Evolutionary conservation across 2,113 vertebrate genomes (phyloP).

Genomic region (Dasyornis broadbenti): DNA sequence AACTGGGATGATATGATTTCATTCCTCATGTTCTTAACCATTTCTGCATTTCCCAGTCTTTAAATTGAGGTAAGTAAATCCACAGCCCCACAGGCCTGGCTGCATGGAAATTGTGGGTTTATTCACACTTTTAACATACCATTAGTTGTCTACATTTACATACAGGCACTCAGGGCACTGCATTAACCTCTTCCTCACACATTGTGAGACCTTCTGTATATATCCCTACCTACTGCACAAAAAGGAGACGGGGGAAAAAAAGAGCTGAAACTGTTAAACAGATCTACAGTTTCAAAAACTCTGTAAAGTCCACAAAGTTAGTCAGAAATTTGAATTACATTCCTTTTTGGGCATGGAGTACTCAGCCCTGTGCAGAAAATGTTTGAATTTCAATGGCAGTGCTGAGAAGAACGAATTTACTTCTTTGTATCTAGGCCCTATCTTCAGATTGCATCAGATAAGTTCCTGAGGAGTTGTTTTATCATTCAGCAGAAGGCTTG

Average conservation of each 20-base stretch:
- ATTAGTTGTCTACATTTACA: neutral
- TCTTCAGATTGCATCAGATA: neutral
- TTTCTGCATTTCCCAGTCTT: neutral
- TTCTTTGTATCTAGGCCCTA: neutral
- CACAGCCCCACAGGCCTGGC: neutral
- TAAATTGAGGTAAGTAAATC: neutral
- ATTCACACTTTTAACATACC: neutral
- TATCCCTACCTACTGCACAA: neutral
- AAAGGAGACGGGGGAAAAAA: neutral
- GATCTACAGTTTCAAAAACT: neutral
- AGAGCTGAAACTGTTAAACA: neutral
- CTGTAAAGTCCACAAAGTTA: neutral
- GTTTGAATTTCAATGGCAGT: neutral
- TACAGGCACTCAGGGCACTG: neutral
- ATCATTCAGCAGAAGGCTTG: neutral
- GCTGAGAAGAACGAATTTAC: neutral
- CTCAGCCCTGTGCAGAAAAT: neutral
- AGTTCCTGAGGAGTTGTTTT: neutral
- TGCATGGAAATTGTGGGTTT: neutral
- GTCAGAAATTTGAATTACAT: neutral
- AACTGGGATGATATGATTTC: neutral
- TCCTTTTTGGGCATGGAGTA: neutral
- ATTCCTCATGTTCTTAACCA: neutral
- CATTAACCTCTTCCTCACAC: neutral
- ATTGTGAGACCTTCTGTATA: neutral